Evolutionary conservation across 2,113 vertebrate genomes (phyloP), one percentile per base, ranked within the genome.

Genomic region (Rynchops niger): DNA sequence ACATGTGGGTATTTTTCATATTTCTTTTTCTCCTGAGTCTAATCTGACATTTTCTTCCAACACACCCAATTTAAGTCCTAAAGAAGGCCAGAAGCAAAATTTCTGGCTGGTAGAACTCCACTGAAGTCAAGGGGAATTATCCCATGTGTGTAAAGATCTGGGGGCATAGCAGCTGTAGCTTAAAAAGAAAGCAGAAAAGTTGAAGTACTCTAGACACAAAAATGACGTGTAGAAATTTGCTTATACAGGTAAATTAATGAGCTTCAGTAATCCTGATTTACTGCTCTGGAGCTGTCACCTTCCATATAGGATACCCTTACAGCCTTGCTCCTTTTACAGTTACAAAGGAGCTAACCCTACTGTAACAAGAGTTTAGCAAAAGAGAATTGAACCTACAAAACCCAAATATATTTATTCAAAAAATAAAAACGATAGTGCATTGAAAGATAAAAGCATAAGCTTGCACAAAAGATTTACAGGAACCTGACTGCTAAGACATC

Each of bases 21-120:
- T 71, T 95, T 82, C 43, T 84, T 90, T 90, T 95, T 67, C 95
- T 95, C 72, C 27, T 53, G 83, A 95, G 95, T 55, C 45, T 93
- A 82, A 90, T 91, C 49, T 97, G 95, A 90, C 91, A 93, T 97
- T 95, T 96, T 82, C 77, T 96, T 96, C 69, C 61, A 89, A 74
- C 17, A 85, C 52, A 91, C 15, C 90, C 66, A 91, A 77, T 85
- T 87, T 94, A 85, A 95, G 81, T 91, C 84, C 56, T 90, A 66
- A 93, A 94, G 73, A 89, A 94, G 71, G 77, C 93, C 81, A 43
- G 86, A 87, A 97, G 93, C 86, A 93, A 96, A 96, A 91, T 94
- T 94, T 95, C 74, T 88, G 50, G 34, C 84, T 89, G 49, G 72
- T 87, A 89, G 78, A 95, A 88, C 20, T 65, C 17, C 32, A 72